These are phyloP conservation scores for Lateolabrax maculatus DNA, from an alignment of 2,797 vertebrate genomes.

Conservation along the genomic window DNA sequence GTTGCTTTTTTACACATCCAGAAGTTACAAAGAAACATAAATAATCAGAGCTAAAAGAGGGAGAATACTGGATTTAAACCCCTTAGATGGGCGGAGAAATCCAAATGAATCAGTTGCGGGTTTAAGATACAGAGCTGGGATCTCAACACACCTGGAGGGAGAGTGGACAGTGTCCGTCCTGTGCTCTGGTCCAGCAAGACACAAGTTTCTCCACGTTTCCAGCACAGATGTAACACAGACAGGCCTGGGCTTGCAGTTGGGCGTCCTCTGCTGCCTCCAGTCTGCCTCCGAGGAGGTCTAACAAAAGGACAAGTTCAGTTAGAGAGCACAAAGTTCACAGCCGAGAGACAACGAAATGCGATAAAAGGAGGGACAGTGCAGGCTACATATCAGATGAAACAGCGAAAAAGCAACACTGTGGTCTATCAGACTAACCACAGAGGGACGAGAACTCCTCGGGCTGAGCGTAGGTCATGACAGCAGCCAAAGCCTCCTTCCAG, in stretches of 20 bases:
- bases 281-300: conserved; percentile 92
- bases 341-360: neutral
- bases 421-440: conserved; percentile 86
- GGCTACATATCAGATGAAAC: neutral
- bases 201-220: conserved; percentile 96
- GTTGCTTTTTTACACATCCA: too few relatives aligned
- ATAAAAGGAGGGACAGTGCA: neutral
- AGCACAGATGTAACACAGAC: conserved; percentile 96
- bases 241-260: conserved; percentile 90
- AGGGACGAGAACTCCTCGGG: conserved; percentile 93
- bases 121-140: neutral
- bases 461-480: conserved; percentile 94
- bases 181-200: conserved; percentile 92
- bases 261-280: conserved; percentile 89
- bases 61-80: neutral
- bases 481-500: conserved; percentile 97
- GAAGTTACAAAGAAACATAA: too few relatives aligned
- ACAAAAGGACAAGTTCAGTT: neutral
- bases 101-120: neutral
- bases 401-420: neutral
- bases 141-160: conserved; percentile 90
- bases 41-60: neutral
- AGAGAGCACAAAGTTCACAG: neutral
- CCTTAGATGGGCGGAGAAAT: neutral
- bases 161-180: conserved; percentile 88